Percentiles rank a stretch among this genome's conserved stretches.
These are phyloP conservation scores for Empidonax alnorum DNA, from an alignment of 2,113 vertebrate species.

Conservation along the genomic window DNA sequence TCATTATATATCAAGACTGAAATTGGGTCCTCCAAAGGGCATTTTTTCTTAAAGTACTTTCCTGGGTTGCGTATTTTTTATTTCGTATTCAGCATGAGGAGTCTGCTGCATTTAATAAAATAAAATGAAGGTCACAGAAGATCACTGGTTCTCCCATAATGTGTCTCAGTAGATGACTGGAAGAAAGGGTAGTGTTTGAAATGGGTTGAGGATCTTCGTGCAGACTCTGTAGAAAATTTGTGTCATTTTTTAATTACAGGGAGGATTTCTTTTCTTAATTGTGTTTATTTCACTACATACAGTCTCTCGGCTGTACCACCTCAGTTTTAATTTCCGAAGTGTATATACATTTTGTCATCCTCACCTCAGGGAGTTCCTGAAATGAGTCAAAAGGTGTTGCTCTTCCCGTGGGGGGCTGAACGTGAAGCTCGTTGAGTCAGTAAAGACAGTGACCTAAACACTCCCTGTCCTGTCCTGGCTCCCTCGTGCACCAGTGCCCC, in stretches of 20 bases:
- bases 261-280: background rate
- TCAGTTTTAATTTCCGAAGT: slow-evolving; percentile 4
- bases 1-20: slow-evolving; percentile 19
- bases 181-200: slow-evolving; percentile 67
- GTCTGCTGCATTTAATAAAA: slow-evolving; percentile 75
- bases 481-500: background rate
- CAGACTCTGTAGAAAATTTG: background rate
- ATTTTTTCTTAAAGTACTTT: slow-evolving; percentile 67
- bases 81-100: slow-evolving; percentile 63
- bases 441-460: background rate
- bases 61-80: slow-evolving; percentile 63
- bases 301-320: background rate
- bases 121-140: slow-evolving; percentile 71
- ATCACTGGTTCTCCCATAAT: slow-evolving; percentile 17
- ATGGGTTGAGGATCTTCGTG: slow-evolving; percentile 14
- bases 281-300: background rate
- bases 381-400: slow-evolving; percentile 13
- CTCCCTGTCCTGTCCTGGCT: background rate
- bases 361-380: background rate
- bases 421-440: background rate
- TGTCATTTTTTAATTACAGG: slow-evolving; percentile 30
- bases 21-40: slow-evolving; percentile 43
- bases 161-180: slow-evolving; percentile 51
- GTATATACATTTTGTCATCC: background rate
- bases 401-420: background rate